Conservation (phyloP, 2,888 invertebrate genomes). For the Hermaeophaga mercurialis region DNA sequence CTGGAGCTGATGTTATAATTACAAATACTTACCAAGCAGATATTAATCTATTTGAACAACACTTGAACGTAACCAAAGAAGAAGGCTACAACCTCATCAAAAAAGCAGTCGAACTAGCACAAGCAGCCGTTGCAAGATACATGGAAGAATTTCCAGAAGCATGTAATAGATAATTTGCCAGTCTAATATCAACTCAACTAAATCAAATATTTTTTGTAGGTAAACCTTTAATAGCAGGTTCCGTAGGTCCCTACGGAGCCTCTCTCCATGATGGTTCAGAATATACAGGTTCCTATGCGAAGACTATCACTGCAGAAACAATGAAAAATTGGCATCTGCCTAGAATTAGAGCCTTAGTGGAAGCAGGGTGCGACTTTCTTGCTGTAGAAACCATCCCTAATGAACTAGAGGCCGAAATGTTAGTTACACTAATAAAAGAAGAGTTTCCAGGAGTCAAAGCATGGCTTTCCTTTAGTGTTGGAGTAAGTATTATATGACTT, state of each 20-base stretch:
- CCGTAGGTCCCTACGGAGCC: constrained; percentile 93
- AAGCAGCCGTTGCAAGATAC: constrained; percentile 70
- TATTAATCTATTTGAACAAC: constrained; percentile 74
- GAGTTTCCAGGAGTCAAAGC: constrained; percentile 80
- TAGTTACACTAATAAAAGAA: constrained; percentile 74
- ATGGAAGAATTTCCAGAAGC: constrained; percentile 56
- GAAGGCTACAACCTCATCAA: constrained; percentile 75
- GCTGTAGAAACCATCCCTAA: constrained; percentile 94
- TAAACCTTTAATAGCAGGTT: constrained; percentile 77
- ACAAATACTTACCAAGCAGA: constrained; percentile 92
- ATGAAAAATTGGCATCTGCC: constrained; percentile 86
- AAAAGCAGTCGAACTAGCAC: constrained; percentile 75
- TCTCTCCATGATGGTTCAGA: constrained; percentile 90
- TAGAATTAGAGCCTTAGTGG: constrained; percentile 77
- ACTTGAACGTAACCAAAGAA: constrained; percentile 70
- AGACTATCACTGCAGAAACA: constrained; percentile 64
- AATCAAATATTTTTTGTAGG: constrained; percentile 40
- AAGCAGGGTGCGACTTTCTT: constrained; percentile 82
- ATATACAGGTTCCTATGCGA: constrained; percentile 84
- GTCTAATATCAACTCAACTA: not conserved
- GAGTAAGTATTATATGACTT: constrained; percentile 70
- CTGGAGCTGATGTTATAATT: constrained; percentile 85
- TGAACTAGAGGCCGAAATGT: constrained; percentile 77
- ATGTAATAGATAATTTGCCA: too few species aligned
- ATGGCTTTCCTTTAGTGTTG: constrained; percentile 89